Evolutionary conservation across 2,888 invertebrate species (phyloP).

Genomic region (Escarpia spicata): DNA sequence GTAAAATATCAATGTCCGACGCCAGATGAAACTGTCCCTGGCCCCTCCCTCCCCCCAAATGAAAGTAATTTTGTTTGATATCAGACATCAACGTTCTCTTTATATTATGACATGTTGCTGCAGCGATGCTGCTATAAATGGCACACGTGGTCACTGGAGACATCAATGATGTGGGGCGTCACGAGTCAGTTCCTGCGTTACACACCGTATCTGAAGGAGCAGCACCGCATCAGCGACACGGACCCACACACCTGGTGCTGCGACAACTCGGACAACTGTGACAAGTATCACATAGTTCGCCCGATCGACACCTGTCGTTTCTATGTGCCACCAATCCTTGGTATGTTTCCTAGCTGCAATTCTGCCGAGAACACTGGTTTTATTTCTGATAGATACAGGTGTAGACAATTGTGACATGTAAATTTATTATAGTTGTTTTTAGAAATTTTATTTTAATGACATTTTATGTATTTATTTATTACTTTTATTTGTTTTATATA

Average conservation of each 20-base stretch:
- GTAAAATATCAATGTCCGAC: too few species aligned
- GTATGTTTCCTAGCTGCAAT: background rate
- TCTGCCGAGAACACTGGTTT: background rate
- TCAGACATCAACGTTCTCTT: too few species aligned
- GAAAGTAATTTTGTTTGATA: too few species aligned
- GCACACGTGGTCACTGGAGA: background rate
- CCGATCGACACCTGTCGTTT: slow-evolving; percentile 17
- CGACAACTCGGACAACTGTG: slow-evolving; percentile 5
- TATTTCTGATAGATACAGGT: background rate
- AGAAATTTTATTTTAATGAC: too few species aligned
- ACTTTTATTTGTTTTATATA: too few species aligned
- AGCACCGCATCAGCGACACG: slow-evolving; percentile 14
- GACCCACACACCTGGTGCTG: slow-evolving; percentile 20
- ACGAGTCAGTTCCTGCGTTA: slow-evolving; percentile 22
- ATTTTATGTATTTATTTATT: too few species aligned
- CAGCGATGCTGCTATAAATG: slow-evolving; percentile 19
- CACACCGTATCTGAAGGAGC: background rate
- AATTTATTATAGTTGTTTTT: background rate
- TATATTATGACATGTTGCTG: too few species aligned
- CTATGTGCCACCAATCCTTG: background rate
- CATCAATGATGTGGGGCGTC: background rate
- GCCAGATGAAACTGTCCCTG: too few species aligned
- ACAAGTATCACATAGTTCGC: slow-evolving; percentile 18
- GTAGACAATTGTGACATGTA: background rate
- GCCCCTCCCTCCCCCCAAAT: too few species aligned